A percentile compares a stretch with the other conserved stretches of the same genome.
Conservation (phyloP, 2,113 vertebrate species). For the Lontra canadensis region DNA sequence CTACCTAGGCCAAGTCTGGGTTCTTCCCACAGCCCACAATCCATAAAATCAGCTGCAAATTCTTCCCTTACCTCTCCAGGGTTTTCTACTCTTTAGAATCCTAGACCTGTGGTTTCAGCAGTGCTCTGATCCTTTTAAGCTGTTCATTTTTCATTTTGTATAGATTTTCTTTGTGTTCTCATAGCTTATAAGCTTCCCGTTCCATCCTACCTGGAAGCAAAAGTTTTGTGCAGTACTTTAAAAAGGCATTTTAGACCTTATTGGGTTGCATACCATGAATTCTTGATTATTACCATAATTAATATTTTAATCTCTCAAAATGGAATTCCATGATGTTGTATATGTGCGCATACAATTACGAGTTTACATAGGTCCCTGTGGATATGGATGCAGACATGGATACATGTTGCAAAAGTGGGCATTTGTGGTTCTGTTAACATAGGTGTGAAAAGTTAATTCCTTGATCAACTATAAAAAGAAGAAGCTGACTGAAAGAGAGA, state of each 20-base stretch:
- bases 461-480: background rate
- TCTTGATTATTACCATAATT: background rate
- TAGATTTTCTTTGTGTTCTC: background rate
- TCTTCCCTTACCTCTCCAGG: background rate
- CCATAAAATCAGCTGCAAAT: background rate
- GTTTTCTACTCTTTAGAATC: background rate
- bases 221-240: conserved; percentile 6
- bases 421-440: background rate
- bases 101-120: background rate
- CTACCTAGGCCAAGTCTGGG: background rate
- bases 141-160: background rate
- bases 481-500: background rate
- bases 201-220: background rate
- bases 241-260: background rate
- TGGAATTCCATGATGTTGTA: background rate
- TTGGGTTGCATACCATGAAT: background rate
- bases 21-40: background rate
- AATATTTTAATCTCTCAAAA: background rate
- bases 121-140: background rate
- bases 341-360: background rate
- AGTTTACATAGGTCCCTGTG: background rate
- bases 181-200: background rate
- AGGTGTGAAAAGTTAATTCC: background rate
- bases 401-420: background rate
- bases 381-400: too few relatives aligned